Evolutionary conservation across 2,888 invertebrate genomes (phyloP), one percentile per base, ranked within the genome.

Genomic region (Aphidius colemani): DNA sequence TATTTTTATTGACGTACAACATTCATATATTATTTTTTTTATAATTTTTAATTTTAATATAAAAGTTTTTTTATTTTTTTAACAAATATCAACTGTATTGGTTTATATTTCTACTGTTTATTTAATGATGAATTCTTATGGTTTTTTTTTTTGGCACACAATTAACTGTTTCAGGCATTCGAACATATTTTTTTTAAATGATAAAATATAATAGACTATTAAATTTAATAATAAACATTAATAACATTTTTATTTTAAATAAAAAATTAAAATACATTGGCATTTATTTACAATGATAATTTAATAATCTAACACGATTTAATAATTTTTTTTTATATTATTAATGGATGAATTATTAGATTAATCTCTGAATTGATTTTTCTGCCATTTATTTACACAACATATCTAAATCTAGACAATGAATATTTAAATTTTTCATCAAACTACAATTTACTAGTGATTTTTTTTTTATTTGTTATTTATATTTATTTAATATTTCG

Each of bases 91-190:
- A 9, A 56, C 45, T 63, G 46, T 44, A 56, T 63, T 64, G 61
- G 18, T 63, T 63, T 66, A 66, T 66, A 68, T 63, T 59, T 39
- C 55, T 67, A 62, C 7, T 45, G 59, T 63, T 61, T 66, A 66
- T 65, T 41, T 39, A 30, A 46, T 57, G 39, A 13, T 39, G 18
- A 7, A 41, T 53, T 8, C 3, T 7, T n/a, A 45, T 10, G 44
- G 40, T 46, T n/a, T n/a, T 43, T 13, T n/a, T 46, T 18, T 46
- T 57, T 57, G 57, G 57, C 57, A 57, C 45, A 46, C 57, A 30
- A 9, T 41, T 10, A 30, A 39, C 45, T 10, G 46, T 57, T 46
- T 11, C 18, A 51, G n/a, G n/a, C 57, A 45, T 57, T 57, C 57
- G 11, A 46, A 46, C 57, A 46, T 57, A 57, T 57, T 41, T 46